phyloP scores from a whole-genome alignment of 2,113 vertebrate species.

The Promerops cafer region DNA sequence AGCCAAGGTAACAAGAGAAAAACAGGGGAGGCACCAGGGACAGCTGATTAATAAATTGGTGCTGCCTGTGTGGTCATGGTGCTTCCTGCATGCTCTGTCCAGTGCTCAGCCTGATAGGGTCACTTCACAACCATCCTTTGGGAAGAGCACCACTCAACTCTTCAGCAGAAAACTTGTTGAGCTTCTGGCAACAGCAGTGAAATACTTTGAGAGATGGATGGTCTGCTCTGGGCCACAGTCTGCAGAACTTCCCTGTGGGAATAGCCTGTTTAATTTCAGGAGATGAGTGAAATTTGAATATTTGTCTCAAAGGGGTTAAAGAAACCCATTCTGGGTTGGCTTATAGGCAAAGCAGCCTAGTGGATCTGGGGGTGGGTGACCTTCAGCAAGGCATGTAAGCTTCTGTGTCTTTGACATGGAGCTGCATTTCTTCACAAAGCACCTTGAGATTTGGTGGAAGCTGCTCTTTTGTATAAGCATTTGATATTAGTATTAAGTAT shows the following conservation, averaged over 20 bases:
- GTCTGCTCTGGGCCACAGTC: not conserved
- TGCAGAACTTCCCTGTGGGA: not conserved
- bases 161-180: not conserved
- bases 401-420: not conserved
- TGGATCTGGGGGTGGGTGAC: not conserved
- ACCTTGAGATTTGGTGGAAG: not conserved
- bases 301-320: not conserved
- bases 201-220: not conserved
- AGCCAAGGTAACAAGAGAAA: constrained; percentile 74
- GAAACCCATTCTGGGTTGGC: not conserved
- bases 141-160: not conserved
- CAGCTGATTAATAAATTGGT: not conserved
- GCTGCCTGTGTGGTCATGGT: not conserved
- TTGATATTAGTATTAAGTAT: not conserved
- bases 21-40: not conserved
- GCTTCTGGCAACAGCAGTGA: not conserved
- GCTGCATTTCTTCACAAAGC: not conserved
- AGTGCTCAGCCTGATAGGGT: not conserved
- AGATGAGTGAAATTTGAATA: not conserved
- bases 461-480: not conserved
- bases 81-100: not conserved
- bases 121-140: not conserved
- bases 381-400: not conserved
- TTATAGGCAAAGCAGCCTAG: not conserved
- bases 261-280: not conserved